phyloP scores from a whole-genome alignment of 2,888 invertebrate species.

The Cosmia trapezina region DNA sequence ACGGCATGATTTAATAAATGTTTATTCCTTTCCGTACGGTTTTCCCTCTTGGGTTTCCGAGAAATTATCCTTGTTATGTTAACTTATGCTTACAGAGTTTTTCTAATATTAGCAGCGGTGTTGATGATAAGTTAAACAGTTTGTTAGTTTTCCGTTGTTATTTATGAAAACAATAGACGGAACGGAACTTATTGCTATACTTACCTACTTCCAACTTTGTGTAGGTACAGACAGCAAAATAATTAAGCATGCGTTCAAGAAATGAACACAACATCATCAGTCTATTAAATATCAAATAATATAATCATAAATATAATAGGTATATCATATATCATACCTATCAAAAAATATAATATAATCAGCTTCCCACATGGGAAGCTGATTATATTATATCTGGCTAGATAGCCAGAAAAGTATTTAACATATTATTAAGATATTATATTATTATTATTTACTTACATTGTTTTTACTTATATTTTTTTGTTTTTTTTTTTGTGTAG shows the following conservation, averaged over 20 bases:
- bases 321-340: too few species aligned
- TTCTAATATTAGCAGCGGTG: slow-evolving; percentile 6
- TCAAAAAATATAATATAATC: too few species aligned
- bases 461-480: too few species aligned
- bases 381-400: too few species aligned
- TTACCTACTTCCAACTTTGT: not conserved
- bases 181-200: not conserved
- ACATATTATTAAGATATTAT: too few species aligned
- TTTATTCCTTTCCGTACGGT: slow-evolving; percentile 60
- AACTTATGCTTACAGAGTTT: slow-evolving; percentile 30
- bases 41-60: slow-evolving; percentile 34
- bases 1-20: slow-evolving; percentile 71
- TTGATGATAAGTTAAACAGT: not conserved
- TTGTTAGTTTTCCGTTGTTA: not conserved
- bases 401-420: too few species aligned
- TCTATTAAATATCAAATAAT: not conserved
- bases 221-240: not conserved
- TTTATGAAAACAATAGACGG: not conserved
- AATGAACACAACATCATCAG: not conserved
- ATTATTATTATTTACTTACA: too few species aligned
- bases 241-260: not conserved
- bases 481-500: too few species aligned
- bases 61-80: slow-evolving; percentile 48
- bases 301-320: too few species aligned
- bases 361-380: too few species aligned